Percentiles rank a stretch among this genome's conserved stretches.
phyloP scores from a whole-genome alignment of 1,140 invertebrate genomes.

The Triops cancriformis region DNA sequence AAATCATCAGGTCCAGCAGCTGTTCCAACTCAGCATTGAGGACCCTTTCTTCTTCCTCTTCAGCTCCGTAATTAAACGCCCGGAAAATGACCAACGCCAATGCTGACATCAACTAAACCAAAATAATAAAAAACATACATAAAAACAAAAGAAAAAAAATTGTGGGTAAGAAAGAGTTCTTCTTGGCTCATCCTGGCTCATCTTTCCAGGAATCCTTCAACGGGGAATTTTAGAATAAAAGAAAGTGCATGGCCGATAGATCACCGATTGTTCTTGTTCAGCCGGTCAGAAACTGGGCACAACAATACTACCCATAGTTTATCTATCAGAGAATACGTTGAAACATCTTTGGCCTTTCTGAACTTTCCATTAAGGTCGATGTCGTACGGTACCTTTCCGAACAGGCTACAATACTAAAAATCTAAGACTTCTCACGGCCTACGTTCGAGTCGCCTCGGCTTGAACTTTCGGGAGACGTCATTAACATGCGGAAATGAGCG shows the following conservation, averaged over 20 bases:
- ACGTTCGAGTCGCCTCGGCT: background rate
- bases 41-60: slow-evolving; percentile 70
- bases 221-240: background rate
- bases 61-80: slow-evolving; percentile 76
- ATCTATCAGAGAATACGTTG: background rate
- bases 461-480: background rate
- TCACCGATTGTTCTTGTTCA: background rate
- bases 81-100: slow-evolving; percentile 73
- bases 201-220: background rate
- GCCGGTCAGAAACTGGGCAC: background rate
- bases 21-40: slow-evolving; percentile 74
- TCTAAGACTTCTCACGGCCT: background rate
- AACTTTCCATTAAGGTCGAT: background rate
- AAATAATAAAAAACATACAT: slow-evolving; percentile 28
- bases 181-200: background rate
- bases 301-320: background rate
- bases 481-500: background rate
- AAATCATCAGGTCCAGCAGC: slow-evolving; percentile 74
- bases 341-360: background rate
- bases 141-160: slow-evolving; percentile 26
- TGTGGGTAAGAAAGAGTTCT: background rate
- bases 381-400: background rate
- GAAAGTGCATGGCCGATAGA: background rate
- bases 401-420: background rate
- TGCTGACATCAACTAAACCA: slow-evolving; percentile 59